These are phyloP conservation scores for Nematostella vectensis DNA, from an alignment of 92 coral and sea anemone genomes.

Conservation along the genomic window DNA sequence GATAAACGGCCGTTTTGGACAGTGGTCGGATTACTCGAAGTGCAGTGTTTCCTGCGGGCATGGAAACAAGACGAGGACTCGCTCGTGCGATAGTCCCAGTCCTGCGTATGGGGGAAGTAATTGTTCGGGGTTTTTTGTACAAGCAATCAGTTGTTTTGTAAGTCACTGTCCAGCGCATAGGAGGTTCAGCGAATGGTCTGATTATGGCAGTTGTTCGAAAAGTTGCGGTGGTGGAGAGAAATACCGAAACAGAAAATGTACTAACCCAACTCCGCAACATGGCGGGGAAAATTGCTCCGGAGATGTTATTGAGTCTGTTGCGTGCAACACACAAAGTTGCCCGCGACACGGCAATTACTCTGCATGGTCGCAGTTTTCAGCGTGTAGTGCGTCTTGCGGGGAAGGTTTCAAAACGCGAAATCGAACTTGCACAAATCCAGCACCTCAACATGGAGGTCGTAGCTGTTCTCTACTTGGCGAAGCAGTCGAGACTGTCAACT, in stretches of 20 bases:
- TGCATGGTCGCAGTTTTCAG: conserved; percentile 41
- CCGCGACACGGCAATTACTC: conserved; percentile 57
- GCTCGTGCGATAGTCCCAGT: conserved; percentile 48
- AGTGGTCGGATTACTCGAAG: conserved; percentile 47
- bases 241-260: conserved; percentile 35
- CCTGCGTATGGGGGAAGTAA: conserved; percentile 45
- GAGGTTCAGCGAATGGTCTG: conserved; percentile 46
- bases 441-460: conserved; percentile 44
- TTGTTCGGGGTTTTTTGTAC: conserved; percentile 33
- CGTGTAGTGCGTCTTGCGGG: conserved; percentile 51
- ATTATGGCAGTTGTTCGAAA: conserved; percentile 29
- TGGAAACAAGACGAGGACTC: conserved; percentile 28
- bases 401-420: conserved; percentile 39
- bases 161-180: conserved; percentile 53
- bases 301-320: conserved; percentile 11
- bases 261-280: conserved; percentile 38
- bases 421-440: conserved; percentile 39
- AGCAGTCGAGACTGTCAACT: conserved; percentile 10
- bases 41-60: conserved; percentile 39
- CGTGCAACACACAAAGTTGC: conserved; percentile 40
- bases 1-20: conserved; percentile 33
- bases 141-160: conserved; percentile 26
- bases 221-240: conserved; percentile 44
- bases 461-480: conserved; percentile 31
- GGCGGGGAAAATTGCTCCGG: conserved; percentile 51